Evolutionary conservation across 1,140 invertebrate genomes (phyloP).

Genomic region (Melanaphis sacchari): DNA sequence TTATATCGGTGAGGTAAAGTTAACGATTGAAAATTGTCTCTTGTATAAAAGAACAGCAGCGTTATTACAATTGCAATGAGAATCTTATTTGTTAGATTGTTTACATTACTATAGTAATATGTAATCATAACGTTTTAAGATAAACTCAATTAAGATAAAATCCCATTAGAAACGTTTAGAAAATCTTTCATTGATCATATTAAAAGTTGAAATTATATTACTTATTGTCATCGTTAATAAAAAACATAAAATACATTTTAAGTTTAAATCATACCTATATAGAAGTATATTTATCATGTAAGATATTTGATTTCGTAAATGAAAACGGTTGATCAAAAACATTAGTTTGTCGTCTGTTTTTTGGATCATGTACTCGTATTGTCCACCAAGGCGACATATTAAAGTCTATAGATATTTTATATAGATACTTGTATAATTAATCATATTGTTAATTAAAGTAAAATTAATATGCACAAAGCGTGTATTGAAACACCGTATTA

Average conservation of each 20-base stretch:
- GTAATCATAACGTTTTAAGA: not conserved
- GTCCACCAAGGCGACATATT: not conserved
- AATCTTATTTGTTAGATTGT: not conserved
- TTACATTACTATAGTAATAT: not conserved
- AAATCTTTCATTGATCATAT: not conserved
- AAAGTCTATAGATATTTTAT: not conserved
- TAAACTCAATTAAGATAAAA: not conserved
- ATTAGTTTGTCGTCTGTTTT: not conserved
- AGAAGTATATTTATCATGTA: not conserved
- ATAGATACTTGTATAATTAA: constrained; percentile 7
- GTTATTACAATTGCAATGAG: not conserved
- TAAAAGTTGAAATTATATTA: not conserved
- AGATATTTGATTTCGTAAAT: not conserved
- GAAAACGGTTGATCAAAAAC: not conserved
- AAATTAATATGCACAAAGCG: constrained; percentile 24
- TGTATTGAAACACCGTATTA: not conserved
- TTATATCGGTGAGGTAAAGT: not conserved
- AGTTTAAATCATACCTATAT: not conserved
- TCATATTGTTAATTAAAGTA: not conserved
- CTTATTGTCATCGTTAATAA: not conserved
- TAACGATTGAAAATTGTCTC: no score
- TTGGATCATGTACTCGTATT: not conserved
- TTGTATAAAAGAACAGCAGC: no score
- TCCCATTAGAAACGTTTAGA: not conserved
- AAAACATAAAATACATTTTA: not conserved